A percentile compares a stretch with the other conserved stretches of the same genome.
phyloP scores from a whole-genome alignment of 2,797 vertebrate species.

The Melanotaenia pygmaea region DNA sequence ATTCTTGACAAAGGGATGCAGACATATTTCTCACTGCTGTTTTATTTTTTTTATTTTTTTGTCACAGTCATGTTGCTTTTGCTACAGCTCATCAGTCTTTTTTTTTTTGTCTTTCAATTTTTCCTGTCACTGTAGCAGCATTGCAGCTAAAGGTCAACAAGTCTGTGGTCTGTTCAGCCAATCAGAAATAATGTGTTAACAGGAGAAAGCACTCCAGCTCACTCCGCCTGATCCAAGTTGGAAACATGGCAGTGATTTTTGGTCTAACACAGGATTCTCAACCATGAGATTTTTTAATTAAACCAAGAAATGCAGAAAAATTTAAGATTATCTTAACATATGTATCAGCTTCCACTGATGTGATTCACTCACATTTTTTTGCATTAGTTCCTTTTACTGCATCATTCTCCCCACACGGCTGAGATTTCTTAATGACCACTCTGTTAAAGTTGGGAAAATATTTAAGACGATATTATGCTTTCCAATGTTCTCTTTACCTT shows the following conservation, averaged over 20 bases:
- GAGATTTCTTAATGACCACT: slow-evolving; percentile 53
- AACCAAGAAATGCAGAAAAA: slow-evolving; percentile 25
- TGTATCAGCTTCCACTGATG: slow-evolving; percentile 28
- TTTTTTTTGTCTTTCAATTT: slow-evolving; percentile 12
- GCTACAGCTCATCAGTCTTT: slow-evolving; percentile 11
- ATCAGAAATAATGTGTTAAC: slow-evolving; percentile 63
- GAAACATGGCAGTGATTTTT: slow-evolving; percentile 51
- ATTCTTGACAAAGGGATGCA: neutral
- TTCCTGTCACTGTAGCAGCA: slow-evolving; percentile 20
- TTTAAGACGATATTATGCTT: slow-evolving; percentile 61
- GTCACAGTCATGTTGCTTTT: neutral
- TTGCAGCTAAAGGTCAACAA: slow-evolving; percentile 46
- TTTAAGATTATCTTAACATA: slow-evolving; percentile 39
- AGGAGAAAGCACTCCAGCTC: slow-evolving; percentile 30
- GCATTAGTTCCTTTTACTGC: slow-evolving; percentile 21
- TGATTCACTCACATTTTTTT: slow-evolving; percentile 33
- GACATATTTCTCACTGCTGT: neutral
- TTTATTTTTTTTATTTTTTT: slow-evolving; percentile 7
- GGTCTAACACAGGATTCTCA: slow-evolving; percentile 48
- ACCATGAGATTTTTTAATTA: slow-evolving; percentile 60
- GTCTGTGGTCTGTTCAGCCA: slow-evolving; percentile 58
- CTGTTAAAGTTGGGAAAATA: slow-evolving; percentile 51
- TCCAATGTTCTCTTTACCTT: slow-evolving; percentile 27
- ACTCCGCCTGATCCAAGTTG: slow-evolving; percentile 22
- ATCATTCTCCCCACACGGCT: slow-evolving; percentile 16